Evolutionary conservation across 2,888 invertebrate genomes (phyloP).

Genomic region (Cryptophagus acutangulus): DNA sequence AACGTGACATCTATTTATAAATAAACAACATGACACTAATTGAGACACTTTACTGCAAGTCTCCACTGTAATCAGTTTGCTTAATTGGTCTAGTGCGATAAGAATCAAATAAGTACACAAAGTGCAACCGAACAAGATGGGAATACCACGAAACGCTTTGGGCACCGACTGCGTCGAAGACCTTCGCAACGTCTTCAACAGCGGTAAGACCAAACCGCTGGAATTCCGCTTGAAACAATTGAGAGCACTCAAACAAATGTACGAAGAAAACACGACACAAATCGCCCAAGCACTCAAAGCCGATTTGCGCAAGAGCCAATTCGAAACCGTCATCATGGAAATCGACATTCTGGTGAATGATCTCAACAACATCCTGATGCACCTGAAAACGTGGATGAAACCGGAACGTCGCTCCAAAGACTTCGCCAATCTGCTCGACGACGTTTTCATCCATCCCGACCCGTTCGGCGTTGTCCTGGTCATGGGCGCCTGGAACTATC

Average conservation of each 20-base stretch:
- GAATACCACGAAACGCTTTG: no score
- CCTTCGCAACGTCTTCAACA: slow-evolving; percentile 69
- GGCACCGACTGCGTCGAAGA: no score
- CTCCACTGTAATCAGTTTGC: no score
- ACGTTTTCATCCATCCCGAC: slow-evolving; percentile 71
- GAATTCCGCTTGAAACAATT: slow-evolving; percentile 65
- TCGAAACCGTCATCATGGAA: slow-evolving; percentile 74
- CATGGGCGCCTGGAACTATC: slow-evolving; percentile 97
- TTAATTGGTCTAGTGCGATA: no score
- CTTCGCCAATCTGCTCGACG: slow-evolving; percentile 67
- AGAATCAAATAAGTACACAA: no score
- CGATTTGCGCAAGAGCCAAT: slow-evolving; percentile 74
- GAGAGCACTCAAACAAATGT: slow-evolving; percentile 52
- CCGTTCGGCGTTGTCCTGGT: slow-evolving; percentile 89
- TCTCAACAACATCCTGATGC: slow-evolving; percentile 58
- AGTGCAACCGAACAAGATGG: no score
- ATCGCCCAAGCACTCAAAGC: slow-evolving; percentile 58
- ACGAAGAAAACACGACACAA: slow-evolving; percentile 61
- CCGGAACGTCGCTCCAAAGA: slow-evolving; percentile 66
- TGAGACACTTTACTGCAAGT: no score
- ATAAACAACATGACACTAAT: no score
- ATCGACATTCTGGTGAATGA: slow-evolving; percentile 73
- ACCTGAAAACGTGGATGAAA: slow-evolving; percentile 74
- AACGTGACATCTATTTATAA: no score
- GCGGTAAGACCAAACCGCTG: slow-evolving; percentile 72